Base-by-base conservation (phyloP, 2,113 vertebrate genomes). In the Heterotilapia buettikoferi region DNA sequence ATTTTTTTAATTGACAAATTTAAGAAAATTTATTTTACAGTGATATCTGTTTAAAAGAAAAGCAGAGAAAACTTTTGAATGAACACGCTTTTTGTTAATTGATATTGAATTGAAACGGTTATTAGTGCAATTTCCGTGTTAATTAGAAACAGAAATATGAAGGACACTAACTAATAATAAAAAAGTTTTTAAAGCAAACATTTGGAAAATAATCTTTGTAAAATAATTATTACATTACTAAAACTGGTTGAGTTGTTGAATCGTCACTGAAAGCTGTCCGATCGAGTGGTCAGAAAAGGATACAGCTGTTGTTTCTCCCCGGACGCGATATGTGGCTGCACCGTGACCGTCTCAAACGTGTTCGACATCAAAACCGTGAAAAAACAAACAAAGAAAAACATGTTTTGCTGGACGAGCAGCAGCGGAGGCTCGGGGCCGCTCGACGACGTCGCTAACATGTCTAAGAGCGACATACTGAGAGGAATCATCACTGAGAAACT, bases 401-500 rank as follows among this genome's bases (percentile, higher is more conserved):
- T 86, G 84, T 82, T 82, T 38, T 50, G 6, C 29, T 50, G 78
- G 45, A 29, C 2, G 16, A 54, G 14, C 63, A 43, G 26, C 19
- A 33, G 26, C 1, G 2, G 7, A 13, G 6, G n/a, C 50, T 36
- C 40, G 3, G 73, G 71, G 50, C 63, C 13, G 1, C 38, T 31
- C 7, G 40, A 16, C 16, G 2, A 3, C 59, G 40, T 66, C 57
- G 81, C 11, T 50, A n/a, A 8, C 80, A 52, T 82, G 76, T 90
- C 91, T 0, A 88, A 79, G 9, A 43, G 40, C 3, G 81, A 83
- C 21, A 73, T 86, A 0, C 84, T 93, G 26, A 33, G 83, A 36
- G 80, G 57, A 0, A 71, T 90, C 40, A 54, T 93, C 2, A 7
- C 56, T 3, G 85, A 93, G 71, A 87, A 47, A 3, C 89, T 53